Conservation (phyloP, 2,888 invertebrate species). For the Protophormia terraenovae region DNA sequence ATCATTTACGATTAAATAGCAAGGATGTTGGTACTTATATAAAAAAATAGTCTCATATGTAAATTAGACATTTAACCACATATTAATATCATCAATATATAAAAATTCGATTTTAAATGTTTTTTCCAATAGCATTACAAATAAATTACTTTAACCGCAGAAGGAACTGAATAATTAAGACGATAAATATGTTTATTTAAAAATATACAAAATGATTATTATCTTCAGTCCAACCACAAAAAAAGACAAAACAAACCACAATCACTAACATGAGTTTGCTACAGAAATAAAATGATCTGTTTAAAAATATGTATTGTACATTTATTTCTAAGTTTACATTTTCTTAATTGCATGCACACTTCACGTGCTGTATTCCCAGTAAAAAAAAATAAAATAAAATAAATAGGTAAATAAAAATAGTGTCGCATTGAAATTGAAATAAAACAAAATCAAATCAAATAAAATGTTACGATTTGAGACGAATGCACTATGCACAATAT, state of each 20-base stretch:
- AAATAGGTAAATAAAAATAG: constrained; percentile 36
- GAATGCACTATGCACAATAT: background rate
- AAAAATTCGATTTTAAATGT: background rate
- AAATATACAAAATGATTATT: background rate
- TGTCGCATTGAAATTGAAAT: constrained; percentile 56
- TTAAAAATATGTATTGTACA: background rate
- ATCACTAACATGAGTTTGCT: background rate
- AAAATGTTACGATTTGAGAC: background rate
- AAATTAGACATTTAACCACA: background rate
- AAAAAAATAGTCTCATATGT: too few species aligned
- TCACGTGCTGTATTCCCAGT: constrained; percentile 48
- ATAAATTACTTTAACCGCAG: background rate
- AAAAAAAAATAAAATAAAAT: constrained; percentile 27
- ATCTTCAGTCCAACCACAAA: constrained; percentile 2
- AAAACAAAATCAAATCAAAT: background rate
- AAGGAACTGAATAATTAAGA: background rate
- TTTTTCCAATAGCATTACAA: background rate
- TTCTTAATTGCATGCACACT: constrained; percentile 58
- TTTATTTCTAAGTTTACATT: constrained; percentile 37
- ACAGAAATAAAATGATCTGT: constrained; percentile 19
- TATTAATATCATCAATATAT: background rate
- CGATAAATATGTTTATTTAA: constrained; percentile 7
- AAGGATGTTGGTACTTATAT: too few species aligned
- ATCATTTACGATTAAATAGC: too few species aligned
- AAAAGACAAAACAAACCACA: constrained; percentile 19